These are phyloP conservation scores for Bombyx mandarina DNA, from an alignment of 1,140 invertebrate genomes.

Conservation along the genomic window DNA sequence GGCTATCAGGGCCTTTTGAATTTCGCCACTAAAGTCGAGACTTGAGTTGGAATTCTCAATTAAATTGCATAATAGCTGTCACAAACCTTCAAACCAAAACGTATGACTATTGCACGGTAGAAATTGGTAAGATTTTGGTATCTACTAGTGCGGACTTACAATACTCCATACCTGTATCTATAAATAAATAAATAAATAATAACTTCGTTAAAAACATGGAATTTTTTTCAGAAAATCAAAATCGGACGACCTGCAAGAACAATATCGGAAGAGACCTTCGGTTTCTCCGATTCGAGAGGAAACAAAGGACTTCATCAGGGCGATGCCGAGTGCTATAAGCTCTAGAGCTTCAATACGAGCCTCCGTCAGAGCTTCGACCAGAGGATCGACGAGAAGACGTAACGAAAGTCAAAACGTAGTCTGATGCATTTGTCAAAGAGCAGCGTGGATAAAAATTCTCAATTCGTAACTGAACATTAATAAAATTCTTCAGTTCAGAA, in stretches of 20 bases:
- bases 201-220: neutral
- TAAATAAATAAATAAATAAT: too few relatives aligned
- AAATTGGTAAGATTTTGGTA: too few relatives aligned
- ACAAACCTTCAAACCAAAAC: too few relatives aligned
- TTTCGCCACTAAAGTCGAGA: too few relatives aligned
- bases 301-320: slow-evolving; percentile 36
- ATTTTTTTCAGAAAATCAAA: slow-evolving; percentile 24
- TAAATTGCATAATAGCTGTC: too few relatives aligned
- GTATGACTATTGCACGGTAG: too few relatives aligned
- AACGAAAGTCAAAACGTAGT: slow-evolving; percentile 7
- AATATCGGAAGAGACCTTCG: slow-evolving; percentile 36
- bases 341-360: slow-evolving; percentile 60
- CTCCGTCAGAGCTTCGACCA: slow-evolving; percentile 44
- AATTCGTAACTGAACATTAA: neutral
- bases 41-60: too few relatives aligned
- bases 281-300: slow-evolving; percentile 23
- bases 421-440: neutral
- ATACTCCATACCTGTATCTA: too few relatives aligned
- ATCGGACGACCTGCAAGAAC: slow-evolving; percentile 25
- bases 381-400: slow-evolving; percentile 11
- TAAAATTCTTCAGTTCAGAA: neutral
- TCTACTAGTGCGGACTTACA: too few relatives aligned
- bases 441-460: neutral
- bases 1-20: too few relatives aligned
- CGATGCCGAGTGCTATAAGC: slow-evolving; percentile 37